Conservation (phyloP, 2,113 vertebrate species). For the Malurus melanocephalus region DNA sequence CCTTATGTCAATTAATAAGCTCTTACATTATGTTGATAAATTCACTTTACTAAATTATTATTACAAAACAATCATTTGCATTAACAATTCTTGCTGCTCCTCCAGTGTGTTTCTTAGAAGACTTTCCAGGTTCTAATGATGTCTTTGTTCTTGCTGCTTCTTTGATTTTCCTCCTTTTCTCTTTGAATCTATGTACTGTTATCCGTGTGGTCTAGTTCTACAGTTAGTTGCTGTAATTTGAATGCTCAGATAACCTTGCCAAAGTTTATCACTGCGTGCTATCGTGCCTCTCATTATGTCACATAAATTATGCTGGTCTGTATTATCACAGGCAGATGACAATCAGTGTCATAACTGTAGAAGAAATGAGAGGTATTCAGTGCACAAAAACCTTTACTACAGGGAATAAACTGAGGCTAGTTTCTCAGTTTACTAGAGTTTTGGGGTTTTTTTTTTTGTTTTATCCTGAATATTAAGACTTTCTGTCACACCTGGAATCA, state of each 20-base stretch:
- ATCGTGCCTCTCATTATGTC: not conserved
- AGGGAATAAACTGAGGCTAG: not conserved
- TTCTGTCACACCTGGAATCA: not conserved
- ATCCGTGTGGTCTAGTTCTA: not conserved
- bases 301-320: not conserved
- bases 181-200: not conserved
- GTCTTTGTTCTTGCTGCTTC: constrained; percentile 3
- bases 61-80: constrained; percentile 27
- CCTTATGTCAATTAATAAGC: not conserved
- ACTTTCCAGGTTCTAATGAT: constrained; percentile 17
- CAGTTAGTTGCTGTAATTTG: not conserved
- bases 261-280: not conserved
- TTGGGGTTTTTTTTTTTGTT: not conserved
- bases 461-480: not conserved
- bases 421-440: not conserved
- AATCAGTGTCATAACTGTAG: not conserved
- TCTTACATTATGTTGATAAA: not conserved
- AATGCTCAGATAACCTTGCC: not conserved
- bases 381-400: not conserved
- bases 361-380: not conserved
- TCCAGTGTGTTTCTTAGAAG: not conserved
- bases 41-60: constrained; percentile 12
- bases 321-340: not conserved
- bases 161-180: constrained; percentile 35
- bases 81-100: not conserved